A percentile compares a stretch with the other conserved stretches of the same genome.
Conservation (phyloP, 2,797 vertebrate genomes). For the Myoxocephalus aenaeus region DNA sequence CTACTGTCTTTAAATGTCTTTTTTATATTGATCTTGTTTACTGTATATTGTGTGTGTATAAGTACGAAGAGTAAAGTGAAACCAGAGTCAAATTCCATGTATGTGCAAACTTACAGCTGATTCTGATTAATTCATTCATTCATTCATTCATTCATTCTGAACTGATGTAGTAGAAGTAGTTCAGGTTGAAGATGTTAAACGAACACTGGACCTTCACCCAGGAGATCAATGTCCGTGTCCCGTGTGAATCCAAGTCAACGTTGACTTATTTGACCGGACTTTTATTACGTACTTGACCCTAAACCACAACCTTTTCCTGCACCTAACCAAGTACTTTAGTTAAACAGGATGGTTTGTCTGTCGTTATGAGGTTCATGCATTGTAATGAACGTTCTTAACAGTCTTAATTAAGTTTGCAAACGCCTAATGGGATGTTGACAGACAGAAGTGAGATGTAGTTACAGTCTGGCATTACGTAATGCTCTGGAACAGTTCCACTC, state of each 20-base stretch:
- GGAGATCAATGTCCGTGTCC: neutral
- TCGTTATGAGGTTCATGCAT: neutral
- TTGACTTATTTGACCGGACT: neutral
- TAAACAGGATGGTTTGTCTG: neutral
- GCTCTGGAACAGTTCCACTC: neutral
- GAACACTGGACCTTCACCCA: neutral
- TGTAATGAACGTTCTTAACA: neutral
- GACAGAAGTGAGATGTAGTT: neutral
- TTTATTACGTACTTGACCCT: neutral
- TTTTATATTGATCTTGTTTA: no score
- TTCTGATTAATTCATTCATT: no score
- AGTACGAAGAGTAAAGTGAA: no score
- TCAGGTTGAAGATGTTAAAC: no score
- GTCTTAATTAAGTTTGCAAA: neutral
- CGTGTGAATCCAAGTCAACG: neutral
- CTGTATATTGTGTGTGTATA: no score
- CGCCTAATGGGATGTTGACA: neutral
- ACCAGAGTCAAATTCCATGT: no score
- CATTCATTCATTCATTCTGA: no score
- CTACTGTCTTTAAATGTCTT: no score
- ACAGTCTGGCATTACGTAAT: neutral
- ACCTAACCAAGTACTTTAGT: neutral
- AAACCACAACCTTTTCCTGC: neutral
- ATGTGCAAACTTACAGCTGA: no score
- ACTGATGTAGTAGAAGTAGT: no score